Percentiles rank a stretch among this genome's conserved stretches.
Conservation (phyloP, 1,140 invertebrate species). For the Drosophila malerkotliana region DNA sequence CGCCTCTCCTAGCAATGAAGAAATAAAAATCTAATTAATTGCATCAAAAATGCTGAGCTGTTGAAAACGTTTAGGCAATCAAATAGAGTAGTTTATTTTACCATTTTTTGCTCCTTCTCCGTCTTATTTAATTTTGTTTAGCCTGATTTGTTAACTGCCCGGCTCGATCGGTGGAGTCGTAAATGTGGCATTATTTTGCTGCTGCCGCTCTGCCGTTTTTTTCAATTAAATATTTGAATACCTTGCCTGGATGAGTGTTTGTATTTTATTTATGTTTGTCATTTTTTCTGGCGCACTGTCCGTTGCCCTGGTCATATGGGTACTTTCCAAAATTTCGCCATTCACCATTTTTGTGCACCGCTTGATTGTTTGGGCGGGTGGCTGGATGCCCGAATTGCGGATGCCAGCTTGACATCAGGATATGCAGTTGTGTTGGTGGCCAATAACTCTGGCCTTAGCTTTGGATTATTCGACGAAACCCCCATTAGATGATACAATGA, state of each 20-base stretch:
- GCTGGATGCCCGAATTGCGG: conserved; percentile 13
- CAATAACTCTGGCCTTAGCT: background rate
- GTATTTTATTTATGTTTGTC: conserved; percentile 19
- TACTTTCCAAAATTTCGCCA: conserved; percentile 62
- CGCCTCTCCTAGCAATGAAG: conserved; percentile 50
- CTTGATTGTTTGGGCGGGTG: conserved; percentile 12
- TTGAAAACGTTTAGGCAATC: conserved; percentile 79
- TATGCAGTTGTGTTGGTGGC: background rate
- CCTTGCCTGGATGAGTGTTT: conserved; percentile 37
- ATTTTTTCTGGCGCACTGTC: conserved; percentile 19
- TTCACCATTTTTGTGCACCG: conserved; percentile 36
- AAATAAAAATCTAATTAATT: conserved; percentile 82
- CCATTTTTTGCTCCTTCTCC: background rate
- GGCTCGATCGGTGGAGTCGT: conserved; percentile 40
- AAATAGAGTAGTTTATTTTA: conserved; percentile 61
- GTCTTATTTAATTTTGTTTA: conserved; percentile 34
- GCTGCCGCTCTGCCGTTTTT: conserved; percentile 14
- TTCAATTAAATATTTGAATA: conserved; percentile 77
- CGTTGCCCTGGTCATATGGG: conserved; percentile 22
- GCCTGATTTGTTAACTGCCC: conserved; percentile 46
- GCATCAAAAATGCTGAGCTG: conserved; percentile 73
- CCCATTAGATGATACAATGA: background rate
- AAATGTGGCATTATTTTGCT: conserved; percentile 52
- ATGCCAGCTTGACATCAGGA: conserved; percentile 39
- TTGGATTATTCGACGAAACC: conserved; percentile 23